Evolutionary conservation across 2,113 vertebrate genomes (phyloP), one percentile per base, ranked within the genome.

Genomic region (Spheniscus mendiculus): DNA sequence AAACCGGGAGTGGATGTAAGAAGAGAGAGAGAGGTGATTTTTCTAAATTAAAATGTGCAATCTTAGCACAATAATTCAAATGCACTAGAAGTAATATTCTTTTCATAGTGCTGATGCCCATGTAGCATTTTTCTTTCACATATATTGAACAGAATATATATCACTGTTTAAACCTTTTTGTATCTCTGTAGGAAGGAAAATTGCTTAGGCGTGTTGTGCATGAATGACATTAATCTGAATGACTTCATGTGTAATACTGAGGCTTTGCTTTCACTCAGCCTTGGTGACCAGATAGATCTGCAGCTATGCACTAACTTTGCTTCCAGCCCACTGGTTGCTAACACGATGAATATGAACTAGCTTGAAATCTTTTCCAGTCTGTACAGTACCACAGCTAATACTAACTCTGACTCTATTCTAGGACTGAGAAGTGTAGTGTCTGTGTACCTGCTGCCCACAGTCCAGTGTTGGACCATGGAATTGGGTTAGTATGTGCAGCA

Each of bases 281-380:
- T 56, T 55, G 34, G 27, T 83, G 70, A 62, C 53, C 42, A 16
- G 45, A 19, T 30, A 40, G 12, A n/a, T 47, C 23, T 79, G 65
- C 66, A 65, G 36, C 70, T 65, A 17, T 40, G 20, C 30, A 22
- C 76, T 59, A 5, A 27, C 36, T 63, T 49, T 55, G 36, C 6
- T 50, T 67, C 26, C 81, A 95, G 23, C 36, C 30, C 10, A 3
- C 29, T 72, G 76, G 53, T 67, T 16, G 27, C 67, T 42, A 16
- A 5, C 5, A 2, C 0, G 3, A 6, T 45, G 38, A 9, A 0
- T 14, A 0, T 4, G 49, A 76, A 12, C n/a, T 47, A 14, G 4
- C 17, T 11, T 22, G 11, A 70, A 61, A 36, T 22, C 42, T 25
- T 34, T 55, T 19, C 32, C 21, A 40, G 42, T 23, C 27, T n/a